Evolutionary conservation across 92 coral and sea anemone species (phyloP).

Genomic region (Parazoanthus atlanticus): DNA sequence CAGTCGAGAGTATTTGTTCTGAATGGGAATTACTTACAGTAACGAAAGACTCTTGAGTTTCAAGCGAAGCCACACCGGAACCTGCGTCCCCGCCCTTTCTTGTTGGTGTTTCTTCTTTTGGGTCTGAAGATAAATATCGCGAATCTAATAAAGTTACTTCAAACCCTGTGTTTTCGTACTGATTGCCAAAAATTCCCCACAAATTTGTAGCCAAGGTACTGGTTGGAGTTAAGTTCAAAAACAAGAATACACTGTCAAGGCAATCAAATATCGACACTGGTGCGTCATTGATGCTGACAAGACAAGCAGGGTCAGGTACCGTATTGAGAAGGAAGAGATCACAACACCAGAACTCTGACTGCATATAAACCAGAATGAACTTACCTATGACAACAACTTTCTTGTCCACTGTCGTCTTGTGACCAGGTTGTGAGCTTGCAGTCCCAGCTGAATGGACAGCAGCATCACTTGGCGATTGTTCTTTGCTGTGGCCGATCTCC

Average conservation of each 20-base stretch:
- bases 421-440: conserved; percentile 11
- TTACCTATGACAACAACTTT: conserved; percentile 39
- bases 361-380: background rate
- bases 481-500: conserved; percentile 2
- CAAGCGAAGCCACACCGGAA: conserved; percentile 11
- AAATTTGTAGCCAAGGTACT: background rate
- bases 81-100: background rate
- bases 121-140: background rate
- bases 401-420: conserved; percentile 26
- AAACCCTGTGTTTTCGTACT: too few relatives aligned
- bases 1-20: conserved; percentile 33
- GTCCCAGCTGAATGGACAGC: background rate
- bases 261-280: too few relatives aligned
- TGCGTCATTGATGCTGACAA: too few relatives aligned
- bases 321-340: too few relatives aligned
- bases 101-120: conserved; percentile 13
- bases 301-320: too few relatives aligned
- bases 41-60: conserved; percentile 25
- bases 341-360: too few relatives aligned
- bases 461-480: background rate
- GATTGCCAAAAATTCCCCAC: too few relatives aligned
- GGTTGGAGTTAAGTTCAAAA: background rate
- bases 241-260: too few relatives aligned
- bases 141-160: background rate
- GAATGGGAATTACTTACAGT: conserved; percentile 30